These are phyloP conservation scores for Dicrurus megarhynchus DNA, from an alignment of 2,113 vertebrate genomes.

Conservation along the genomic window DNA sequence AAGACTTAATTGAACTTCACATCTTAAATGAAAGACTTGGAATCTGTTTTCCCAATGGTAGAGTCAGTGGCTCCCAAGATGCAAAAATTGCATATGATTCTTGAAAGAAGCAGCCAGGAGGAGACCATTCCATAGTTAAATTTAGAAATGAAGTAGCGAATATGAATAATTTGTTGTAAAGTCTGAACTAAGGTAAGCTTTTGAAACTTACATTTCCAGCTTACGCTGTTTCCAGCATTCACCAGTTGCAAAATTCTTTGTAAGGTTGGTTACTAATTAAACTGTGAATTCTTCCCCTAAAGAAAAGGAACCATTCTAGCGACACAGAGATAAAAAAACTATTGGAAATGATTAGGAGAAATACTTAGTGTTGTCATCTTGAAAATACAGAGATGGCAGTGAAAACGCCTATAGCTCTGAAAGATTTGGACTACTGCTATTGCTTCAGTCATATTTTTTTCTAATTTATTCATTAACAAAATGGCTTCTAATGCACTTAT, in stretches of 20 bases:
- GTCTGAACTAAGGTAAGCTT: not conserved
- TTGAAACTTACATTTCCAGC: not conserved
- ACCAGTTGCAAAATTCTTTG: not conserved
- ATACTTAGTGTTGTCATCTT: not conserved
- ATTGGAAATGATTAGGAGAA: not conserved
- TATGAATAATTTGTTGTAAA: not conserved
- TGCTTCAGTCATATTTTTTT: not conserved
- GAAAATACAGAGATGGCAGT: not conserved
- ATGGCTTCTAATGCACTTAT: not conserved
- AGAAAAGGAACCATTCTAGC: not conserved
- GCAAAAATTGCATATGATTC: not conserved
- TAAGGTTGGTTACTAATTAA: not conserved
- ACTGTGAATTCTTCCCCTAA: not conserved
- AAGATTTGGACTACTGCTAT: not conserved
- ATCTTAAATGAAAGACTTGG: not conserved
- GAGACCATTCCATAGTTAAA: not conserved
- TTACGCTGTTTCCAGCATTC: not conserved
- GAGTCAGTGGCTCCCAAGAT: not conserved
- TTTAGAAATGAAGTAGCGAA: not conserved
- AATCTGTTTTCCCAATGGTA: not conserved
- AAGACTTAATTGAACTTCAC: not conserved
- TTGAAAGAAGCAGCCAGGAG: not conserved
- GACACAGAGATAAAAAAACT: not conserved
- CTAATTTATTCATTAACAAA: not conserved
- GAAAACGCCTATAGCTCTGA: not conserved